Evolutionary conservation across 2,888 invertebrate genomes (phyloP).

Genomic region (Agriopis marginaria): DNA sequence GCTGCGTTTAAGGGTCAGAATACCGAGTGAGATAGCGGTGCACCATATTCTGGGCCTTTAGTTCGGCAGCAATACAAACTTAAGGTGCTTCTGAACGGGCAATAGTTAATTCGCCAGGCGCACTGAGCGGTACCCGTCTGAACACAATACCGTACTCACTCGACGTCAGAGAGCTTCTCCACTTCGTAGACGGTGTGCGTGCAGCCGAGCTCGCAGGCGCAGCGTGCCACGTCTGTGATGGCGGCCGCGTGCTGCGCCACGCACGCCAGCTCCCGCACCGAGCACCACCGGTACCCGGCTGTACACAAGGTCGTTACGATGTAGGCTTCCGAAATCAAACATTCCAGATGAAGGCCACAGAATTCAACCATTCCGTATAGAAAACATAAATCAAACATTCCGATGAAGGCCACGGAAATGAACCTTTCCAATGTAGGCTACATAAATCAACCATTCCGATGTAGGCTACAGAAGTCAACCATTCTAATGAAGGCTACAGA

Average conservation of each 20-base stretch:
- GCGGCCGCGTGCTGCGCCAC: constrained; percentile 81
- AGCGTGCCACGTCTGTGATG: constrained; percentile 87
- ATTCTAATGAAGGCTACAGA: too few species aligned
- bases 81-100: background rate
- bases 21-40: too few species aligned
- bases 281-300: constrained; percentile 87
- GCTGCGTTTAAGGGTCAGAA: too few species aligned
- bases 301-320: background rate
- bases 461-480: too few species aligned
- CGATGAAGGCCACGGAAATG: too few species aligned
- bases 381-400: too few species aligned
- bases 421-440: too few species aligned
- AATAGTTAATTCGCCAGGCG: too few species aligned
- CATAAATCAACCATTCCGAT: too few species aligned
- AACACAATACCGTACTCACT: constrained; percentile 66
- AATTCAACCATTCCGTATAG: too few species aligned
- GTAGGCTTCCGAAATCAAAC: background rate
- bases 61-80: background rate
- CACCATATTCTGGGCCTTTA: too few species aligned
- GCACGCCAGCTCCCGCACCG: constrained; percentile 86
- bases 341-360: too few species aligned
- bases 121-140: background rate
- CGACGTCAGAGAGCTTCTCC: constrained; percentile 89
- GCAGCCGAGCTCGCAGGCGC: constrained; percentile 91
- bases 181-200: constrained; percentile 91